Conservation (phyloP, 2,113 vertebrate genomes). For the Burhinus bistriatus region DNA sequence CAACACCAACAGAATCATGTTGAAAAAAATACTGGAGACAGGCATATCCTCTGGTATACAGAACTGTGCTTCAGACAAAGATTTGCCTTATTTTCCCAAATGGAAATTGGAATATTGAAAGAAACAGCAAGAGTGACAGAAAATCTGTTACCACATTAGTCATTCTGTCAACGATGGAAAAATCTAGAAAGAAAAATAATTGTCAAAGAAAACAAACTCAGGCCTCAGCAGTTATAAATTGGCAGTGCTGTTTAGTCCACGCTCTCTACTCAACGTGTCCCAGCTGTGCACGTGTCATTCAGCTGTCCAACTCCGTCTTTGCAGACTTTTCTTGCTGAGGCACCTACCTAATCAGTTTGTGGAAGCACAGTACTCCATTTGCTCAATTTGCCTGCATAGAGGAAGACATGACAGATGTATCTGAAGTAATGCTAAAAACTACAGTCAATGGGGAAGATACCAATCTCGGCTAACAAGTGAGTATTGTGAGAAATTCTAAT, state of each 20-base stretch:
- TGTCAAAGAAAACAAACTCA: neutral
- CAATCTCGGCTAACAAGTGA: neutral
- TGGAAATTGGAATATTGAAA: conserved; percentile 4
- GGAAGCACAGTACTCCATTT: neutral
- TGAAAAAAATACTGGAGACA: neutral
- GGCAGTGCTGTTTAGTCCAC: neutral
- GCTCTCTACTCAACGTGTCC: neutral
- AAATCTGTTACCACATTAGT: conserved; percentile 7
- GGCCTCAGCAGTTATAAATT: neutral
- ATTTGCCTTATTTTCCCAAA: conserved; percentile 5
- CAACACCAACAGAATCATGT: neutral
- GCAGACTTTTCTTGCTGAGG: neutral
- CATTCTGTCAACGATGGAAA: conserved; percentile 32
- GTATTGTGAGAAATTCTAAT: neutral
- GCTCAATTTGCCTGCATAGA: neutral
- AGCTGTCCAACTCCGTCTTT: neutral
- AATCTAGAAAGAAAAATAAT: neutral
- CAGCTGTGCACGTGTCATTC: neutral
- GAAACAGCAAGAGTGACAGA: neutral
- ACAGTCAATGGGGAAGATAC: neutral
- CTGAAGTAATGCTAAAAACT: neutral
- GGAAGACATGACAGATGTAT: neutral
- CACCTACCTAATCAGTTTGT: neutral
- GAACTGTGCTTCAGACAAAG: neutral
- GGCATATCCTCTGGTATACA: neutral